phyloP scores from a whole-genome alignment of 2,888 invertebrate species.

The Patella pellucida region DNA sequence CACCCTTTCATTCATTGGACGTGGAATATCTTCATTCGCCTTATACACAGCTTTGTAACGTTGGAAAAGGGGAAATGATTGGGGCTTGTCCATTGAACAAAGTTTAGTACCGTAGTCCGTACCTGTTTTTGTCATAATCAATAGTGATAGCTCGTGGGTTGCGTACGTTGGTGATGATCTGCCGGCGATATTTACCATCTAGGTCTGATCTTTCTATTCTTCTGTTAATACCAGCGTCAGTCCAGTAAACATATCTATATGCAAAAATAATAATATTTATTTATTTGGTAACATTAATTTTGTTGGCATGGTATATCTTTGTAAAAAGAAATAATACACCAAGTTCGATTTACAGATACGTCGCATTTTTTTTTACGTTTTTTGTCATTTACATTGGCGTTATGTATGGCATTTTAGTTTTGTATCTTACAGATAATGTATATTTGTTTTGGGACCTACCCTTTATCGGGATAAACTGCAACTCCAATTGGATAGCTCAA shows the following conservation, averaged over 20 bases:
- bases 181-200: constrained; percentile 12
- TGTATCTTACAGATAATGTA: background rate
- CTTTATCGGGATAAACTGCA: background rate
- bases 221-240: background rate
- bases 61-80: too few relatives aligned
- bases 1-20: too few relatives aligned
- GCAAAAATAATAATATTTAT: background rate
- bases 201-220: constrained; percentile 13
- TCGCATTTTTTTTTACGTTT: too few relatives aligned
- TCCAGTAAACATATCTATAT: background rate
- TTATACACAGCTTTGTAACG: too few relatives aligned
- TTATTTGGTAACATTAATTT: too few relatives aligned
- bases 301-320: too few relatives aligned
- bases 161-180: background rate
- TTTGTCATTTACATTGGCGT: too few relatives aligned
- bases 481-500: background rate
- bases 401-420: too few relatives aligned
- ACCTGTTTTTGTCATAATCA: constrained; percentile 18
- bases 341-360: too few relatives aligned
- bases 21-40: too few relatives aligned
- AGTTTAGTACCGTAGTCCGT: background rate
- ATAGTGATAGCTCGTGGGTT: constrained; percentile 7
- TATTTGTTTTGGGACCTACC: background rate
- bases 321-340: too few relatives aligned
- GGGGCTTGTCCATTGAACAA: too few relatives aligned